These are phyloP conservation scores for Cirrhinus mrigala DNA, from an alignment of 2,797 vertebrate genomes.

Conservation along the genomic window DNA sequence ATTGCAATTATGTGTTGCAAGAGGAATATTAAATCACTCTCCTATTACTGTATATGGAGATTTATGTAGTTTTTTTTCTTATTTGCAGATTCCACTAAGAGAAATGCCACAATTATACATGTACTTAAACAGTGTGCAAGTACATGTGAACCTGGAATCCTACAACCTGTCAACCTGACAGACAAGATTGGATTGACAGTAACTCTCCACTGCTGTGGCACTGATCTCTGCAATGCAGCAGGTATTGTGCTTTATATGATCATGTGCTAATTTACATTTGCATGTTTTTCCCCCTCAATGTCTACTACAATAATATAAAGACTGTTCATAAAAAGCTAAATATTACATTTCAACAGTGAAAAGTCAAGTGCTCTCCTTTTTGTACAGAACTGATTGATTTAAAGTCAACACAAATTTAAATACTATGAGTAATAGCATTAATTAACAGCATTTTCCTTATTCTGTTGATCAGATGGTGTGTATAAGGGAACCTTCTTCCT, in stretches of 20 bases:
- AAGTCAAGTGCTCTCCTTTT: too few species aligned
- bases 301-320: too few species aligned
- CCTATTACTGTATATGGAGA: background rate
- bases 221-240: background rate
- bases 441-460: background rate
- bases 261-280: background rate
- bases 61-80: background rate
- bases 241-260: background rate
- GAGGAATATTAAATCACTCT: background rate
- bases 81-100: background rate
- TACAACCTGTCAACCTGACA: too few species aligned
- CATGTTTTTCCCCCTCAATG: background rate
- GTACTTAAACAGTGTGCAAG: background rate
- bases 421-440: background rate
- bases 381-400: too few species aligned
- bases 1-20: too few species aligned
- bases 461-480: background rate
- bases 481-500: background rate
- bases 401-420: too few species aligned
- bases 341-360: too few species aligned
- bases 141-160: too few species aligned
- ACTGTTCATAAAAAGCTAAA: too few species aligned
- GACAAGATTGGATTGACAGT: background rate
- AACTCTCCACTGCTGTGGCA: background rate
- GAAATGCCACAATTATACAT: accelerated